Evolutionary conservation across 2,888 invertebrate genomes (phyloP), one percentile per base, ranked within the genome.

Genomic region (Tromatobia lineatoria): DNA sequence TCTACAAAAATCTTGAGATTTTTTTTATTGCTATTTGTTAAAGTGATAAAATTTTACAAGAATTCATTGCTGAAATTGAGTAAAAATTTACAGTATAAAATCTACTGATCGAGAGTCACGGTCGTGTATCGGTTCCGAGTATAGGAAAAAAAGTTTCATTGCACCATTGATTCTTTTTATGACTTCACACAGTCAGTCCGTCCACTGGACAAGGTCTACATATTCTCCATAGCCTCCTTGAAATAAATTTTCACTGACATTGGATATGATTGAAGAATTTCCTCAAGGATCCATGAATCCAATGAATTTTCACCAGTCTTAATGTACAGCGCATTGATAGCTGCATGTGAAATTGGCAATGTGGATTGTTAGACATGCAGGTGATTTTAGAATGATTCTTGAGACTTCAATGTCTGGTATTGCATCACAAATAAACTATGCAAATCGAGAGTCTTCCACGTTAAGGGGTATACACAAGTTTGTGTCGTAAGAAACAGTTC

Each of bases 371-470:
- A 20, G 47, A 66, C 57, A 34, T 78, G 61, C 29, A 34, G 18
- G 25, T 52, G 6, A 25, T 25, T 20, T 11, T 20, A 45, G 64
- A 61, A 69, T 69, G 54, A 78, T 74, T 80, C 77, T n/a, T 10
- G 13, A 29, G 47, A 47, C 45, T 20, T 10, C 18, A 11, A n/a
- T 29, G 66, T 67, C 67, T 80, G 73, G 20, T n/a, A 18, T 81
- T 81, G 81, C 77, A 64, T 84, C 77, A 78, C 34, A 73, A 71
- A 23, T 73, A 25, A 67, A 54, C 76, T 59, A 61, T 23, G 42
- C 18, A 71, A 23, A 52, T 77, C 42, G 67, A 25, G 29, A n/a
- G 57, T 47, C 47, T 50, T n/a, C 59, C 25, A 13, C 57, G 61
- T 23, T 47, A 8, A 64, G 38, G 7, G 10, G 38, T 38, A 4